Base-by-base conservation (phyloP, 2,113 vertebrate genomes). In the Symphodus melops region DNA sequence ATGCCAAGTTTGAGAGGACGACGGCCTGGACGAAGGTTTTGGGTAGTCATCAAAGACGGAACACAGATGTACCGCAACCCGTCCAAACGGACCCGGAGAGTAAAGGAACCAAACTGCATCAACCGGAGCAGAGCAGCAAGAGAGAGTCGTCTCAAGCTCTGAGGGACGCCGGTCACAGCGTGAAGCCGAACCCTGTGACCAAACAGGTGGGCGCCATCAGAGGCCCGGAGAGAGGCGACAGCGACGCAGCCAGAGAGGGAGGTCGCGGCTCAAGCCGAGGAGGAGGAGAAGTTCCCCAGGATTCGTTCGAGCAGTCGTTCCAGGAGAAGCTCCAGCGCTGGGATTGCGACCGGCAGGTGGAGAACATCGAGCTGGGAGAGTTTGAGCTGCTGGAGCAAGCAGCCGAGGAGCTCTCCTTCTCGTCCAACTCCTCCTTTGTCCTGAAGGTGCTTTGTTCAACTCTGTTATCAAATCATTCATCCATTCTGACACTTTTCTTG, bases 401-500 rank as follows among this genome's bases (percentile, higher is more conserved):
- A 28, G 97, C 97, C 10, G 96, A 97, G 83, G 97, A 99, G 91
- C 92, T 97, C 36, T 99, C 98, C 65, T 98, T 99, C 93, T 97
- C 97, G 9, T 98, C 97, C 65, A 98, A 96, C 93, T 98, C 98
- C 13, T 99, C 98, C 0, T 98, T 99, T 87, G 94, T 99, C 71
- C 86, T 94, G 69, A 97, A 94, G 92, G 95, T 98, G 16, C 19
- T 42, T 14, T 21, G 17, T 49, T 62, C 20, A 28, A 13, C 19
- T 3, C 14, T 17, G 42, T 14, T 44, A 0, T 14, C 28, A 4
- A 5, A 33, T 5, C 5, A 33, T 33, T 33, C 28, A 33, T 33
- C 6, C 28, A 33, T 33, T 33, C 28, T 33, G 4, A 6, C 28
- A 33, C 28, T 33, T 33, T 33, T 33, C 2, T 25, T 25, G 4